Evolutionary conservation across 2,797 vertebrate genomes (phyloP), one percentile per base, ranked within the genome.

Genomic region (Monodelphis domestica): DNA sequence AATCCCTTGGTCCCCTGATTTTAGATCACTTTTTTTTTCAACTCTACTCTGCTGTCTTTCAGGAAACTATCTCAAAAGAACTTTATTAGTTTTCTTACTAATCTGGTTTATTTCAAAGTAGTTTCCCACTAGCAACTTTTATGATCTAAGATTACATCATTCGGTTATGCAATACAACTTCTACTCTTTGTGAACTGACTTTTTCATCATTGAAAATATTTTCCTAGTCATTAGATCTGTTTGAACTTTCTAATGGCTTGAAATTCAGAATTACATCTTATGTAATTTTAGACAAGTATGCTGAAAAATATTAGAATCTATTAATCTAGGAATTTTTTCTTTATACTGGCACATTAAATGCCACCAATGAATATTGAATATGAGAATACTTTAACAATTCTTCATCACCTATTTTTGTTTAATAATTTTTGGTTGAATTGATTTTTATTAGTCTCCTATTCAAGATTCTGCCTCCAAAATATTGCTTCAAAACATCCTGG

Each of bases 151-250:
- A 98, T 98, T 98, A 98, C 97, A 95, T 92, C 95, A 97, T 54
- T 5, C 96, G 96, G 95, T 98, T 98, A 98, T 96, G 96, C 97
- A 98, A 98, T 96, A 0, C 91, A 95, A 97, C 94, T 50, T 97
- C 55, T 96, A 96, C 88, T 96, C 98, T 98, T 98, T 97, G n/a
- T 98, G 50, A 98, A 97, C 93, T 88, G 93, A 97, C 97, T 94
- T 98, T 98, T 10, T 98, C 97, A 97, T 97, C 93, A 97, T 97
- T 96, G 97, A 98, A 98, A 26, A 50, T 97, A 97, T 97, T 98
- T 98, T 97, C 90, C 63, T 97, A 97, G 93, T 91, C 97, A 96
- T 95, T 93, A 95, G 90, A 97, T 96, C 93, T 97, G 95, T 97
- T 96, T 98, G 97, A 98, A 98, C 94, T 97, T 95, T 98, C 97